Conservation (phyloP, 2,888 invertebrate genomes). For the Prosapia bicincta region DNA sequence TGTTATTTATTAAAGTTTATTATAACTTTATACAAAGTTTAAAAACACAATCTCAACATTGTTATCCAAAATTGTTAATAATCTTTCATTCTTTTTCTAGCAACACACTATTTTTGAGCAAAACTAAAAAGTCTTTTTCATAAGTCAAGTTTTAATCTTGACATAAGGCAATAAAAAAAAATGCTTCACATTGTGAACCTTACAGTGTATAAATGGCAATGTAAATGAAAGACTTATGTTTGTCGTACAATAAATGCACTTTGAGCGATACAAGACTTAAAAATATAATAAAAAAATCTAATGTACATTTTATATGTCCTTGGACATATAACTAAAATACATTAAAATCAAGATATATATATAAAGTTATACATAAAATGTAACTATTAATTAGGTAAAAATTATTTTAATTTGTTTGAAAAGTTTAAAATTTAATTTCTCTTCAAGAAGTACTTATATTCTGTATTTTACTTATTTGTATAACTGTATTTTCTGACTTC, state of each 20-base stretch:
- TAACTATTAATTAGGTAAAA: neutral
- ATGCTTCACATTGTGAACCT: neutral
- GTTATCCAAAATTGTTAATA: too few species aligned
- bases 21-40: too few species aligned
- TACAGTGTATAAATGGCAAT: slow-evolving; percentile 20
- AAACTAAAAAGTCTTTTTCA: neutral
- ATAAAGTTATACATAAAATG: neutral
- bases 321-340: neutral
- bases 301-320: neutral
- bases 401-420: neutral
- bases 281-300: neutral
- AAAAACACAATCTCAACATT: too few species aligned
- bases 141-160: neutral
- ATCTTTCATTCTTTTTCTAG: neutral
- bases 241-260: neutral
- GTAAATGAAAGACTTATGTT: slow-evolving; percentile 19
- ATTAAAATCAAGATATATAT: neutral
- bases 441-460: neutral
- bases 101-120: neutral
- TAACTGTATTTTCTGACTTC: too few species aligned
- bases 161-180: neutral
- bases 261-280: neutral
- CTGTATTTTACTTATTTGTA: neutral
- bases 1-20: too few species aligned
- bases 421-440: neutral